phyloP scores from a whole-genome alignment of 64 coral and sea anemone genomes.

The Actinia equina region DNA sequence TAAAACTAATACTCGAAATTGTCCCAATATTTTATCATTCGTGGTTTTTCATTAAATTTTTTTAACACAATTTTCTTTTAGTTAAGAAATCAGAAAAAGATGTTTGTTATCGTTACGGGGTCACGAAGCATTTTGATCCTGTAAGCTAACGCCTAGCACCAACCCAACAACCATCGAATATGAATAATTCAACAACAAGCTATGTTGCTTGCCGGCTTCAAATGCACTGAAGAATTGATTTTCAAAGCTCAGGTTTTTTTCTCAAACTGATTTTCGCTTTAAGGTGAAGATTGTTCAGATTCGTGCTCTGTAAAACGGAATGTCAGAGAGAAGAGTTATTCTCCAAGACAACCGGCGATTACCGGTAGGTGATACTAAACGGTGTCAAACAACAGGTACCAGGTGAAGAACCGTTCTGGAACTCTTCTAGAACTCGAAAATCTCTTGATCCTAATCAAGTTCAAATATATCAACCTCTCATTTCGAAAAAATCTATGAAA shows the following conservation, averaged over 20 bases:
- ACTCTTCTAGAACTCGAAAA: neutral
- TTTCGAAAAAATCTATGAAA: neutral
- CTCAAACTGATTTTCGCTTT: neutral
- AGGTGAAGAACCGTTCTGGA: neutral
- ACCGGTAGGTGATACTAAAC: constrained; percentile 8
- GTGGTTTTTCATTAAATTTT: neutral
- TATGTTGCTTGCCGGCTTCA: neutral
- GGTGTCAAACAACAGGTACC: constrained; percentile 12
- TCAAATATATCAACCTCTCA: neutral
- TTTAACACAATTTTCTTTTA: neutral
- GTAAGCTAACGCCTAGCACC: neutral
- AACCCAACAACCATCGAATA: neutral
- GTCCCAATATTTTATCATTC: neutral
- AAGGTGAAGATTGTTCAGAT: neutral
- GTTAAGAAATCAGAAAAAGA: neutral
- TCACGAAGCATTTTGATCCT: neutral
- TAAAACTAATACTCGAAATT: neutral
- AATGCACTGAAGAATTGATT: neutral
- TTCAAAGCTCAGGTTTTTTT: neutral
- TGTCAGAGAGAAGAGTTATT: neutral
- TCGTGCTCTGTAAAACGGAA: neutral
- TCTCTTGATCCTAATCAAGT: neutral
- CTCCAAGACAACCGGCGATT: neutral
- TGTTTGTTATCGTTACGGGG: neutral
- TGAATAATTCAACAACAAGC: neutral